Evolutionary conservation across 2,797 vertebrate species (phyloP).

Genomic region (Taenioides sp.): DNA sequence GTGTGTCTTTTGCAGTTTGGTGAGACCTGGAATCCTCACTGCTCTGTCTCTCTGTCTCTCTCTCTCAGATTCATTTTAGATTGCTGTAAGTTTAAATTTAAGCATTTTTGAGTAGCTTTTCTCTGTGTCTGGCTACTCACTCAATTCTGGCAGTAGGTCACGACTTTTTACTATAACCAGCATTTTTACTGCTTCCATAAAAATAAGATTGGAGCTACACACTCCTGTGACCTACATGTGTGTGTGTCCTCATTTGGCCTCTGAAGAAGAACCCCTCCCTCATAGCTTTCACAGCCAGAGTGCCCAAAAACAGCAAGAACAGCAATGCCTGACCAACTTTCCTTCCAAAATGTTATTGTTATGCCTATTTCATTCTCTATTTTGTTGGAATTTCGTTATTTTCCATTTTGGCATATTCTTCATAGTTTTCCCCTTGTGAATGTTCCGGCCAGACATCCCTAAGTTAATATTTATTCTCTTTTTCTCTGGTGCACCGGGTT

Average conservation of each 20-base stretch:
- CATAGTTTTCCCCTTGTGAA: not conserved
- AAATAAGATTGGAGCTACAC: conserved; percentile 43
- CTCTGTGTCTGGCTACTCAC: conserved; percentile 41
- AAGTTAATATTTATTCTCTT: conserved; percentile 16
- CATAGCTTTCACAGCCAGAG: conserved; percentile 13
- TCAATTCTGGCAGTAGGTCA: conserved; percentile 55
- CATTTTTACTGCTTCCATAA: conserved; percentile 55
- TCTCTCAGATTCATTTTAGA: conserved; percentile 58
- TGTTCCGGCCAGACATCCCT: conserved; percentile 2
- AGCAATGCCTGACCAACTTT: conserved; percentile 18
- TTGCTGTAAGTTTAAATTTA: conserved; percentile 34
- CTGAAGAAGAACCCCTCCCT: conserved; percentile 29
- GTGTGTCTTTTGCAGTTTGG: conserved; percentile 38
- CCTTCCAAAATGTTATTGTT: conserved; percentile 17
- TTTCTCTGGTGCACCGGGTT: conserved; percentile 6
- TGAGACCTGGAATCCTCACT: conserved; percentile 41
- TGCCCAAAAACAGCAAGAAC: conserved; percentile 12
- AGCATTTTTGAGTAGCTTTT: conserved; percentile 44
- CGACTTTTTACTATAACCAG: conserved; percentile 51
- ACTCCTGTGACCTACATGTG: conserved; percentile 21
- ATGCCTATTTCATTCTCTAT: conserved; percentile 7
- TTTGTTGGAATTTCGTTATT: conserved; percentile 7
- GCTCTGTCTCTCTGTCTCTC: conserved; percentile 7
- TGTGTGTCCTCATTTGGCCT: conserved; percentile 54
- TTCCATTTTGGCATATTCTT: not conserved